Evolutionary conservation across 1,140 invertebrate genomes (phyloP), one percentile per base, ranked within the genome.

Genomic region (Colletes latitarsis): DNA sequence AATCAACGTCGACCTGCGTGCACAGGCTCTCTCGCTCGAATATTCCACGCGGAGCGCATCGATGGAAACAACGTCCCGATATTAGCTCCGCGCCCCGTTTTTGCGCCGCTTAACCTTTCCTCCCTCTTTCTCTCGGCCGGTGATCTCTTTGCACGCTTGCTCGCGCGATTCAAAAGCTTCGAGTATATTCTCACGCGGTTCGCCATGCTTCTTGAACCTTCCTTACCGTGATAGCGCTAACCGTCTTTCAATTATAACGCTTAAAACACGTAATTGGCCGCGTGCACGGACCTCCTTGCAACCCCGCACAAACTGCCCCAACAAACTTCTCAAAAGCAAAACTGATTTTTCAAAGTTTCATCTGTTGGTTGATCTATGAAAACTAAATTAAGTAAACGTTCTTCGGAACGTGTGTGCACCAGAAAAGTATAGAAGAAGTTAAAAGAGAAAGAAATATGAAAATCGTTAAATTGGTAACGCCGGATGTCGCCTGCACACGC

Each of bases 61-160:
- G 78, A 58, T 80, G 71, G 55, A 75, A 75, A 80, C 72, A 80
- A 80, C 72, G 78, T 75, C 63, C 63, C 55, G 72, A 80, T 80
- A 80, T 80, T 68, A 67, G 72, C 63, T 80, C 62, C 63, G 71
- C 71, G 72, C 78, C 78, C 78, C 72, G 71, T 74, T 74, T 80
- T 80, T 80, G 62, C 78, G 2, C 78, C 72, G 72, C 53, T 80
- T 80, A 80, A 80, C 79, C 72, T 77, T 77, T 62, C 49, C 57
- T 21, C 69, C 30, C 41, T 30, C 39, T 39, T 46, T n/a, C 52
- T 8, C 19, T 43, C 53, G 12, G 15, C 5, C 46, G 15, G 6
- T 49, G 43, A n/a, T 21, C n/a, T 19, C 10, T 12, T 39, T 19
- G 58, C 58, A 58, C 58, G 58, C 21, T 19, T 62, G 58, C 58